Base-by-base conservation (phyloP, 2,888 invertebrate species). In the Polyommatus icarus region DNA sequence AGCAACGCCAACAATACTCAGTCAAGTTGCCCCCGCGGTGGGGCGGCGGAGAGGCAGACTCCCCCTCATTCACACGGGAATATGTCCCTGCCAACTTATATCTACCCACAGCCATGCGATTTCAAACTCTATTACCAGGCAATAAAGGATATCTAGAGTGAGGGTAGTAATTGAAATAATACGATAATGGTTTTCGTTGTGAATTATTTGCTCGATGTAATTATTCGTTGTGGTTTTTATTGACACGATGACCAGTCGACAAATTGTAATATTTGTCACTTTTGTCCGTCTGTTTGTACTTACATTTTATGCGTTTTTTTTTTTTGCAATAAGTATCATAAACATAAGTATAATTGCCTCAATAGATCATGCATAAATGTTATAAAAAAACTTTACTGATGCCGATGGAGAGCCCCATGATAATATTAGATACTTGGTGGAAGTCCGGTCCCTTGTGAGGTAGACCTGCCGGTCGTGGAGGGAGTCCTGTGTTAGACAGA, bases 51-150 rank as follows among this genome's bases (percentile, higher is more conserved):
- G 61, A 12, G 61, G 61, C 67, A 1, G 67, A 76, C 50, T 81
- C 78, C 79, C 81, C 80, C 78, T 78, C 83, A 85, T 87, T 91
- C 91, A 90, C 91, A 91, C 89, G 91, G 90, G 90, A 91, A 91
- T 87, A 67, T 20, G 29, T 67, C 71, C 77, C 71, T 72, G 72
- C 71, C 73, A 79, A 71, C 57, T 54, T 78, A 71, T 8, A 67
- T 40, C 72, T 20, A 71, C 67, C 46, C 46, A 18, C 71, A 24
- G 59, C 32, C 78, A 80, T 57, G 20, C 76, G 3, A 85, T 81
- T 82, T 40, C 83, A 15, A 46, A 80, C 82, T 77, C 75, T 86
- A 81, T 75, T 0, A 0, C 3, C 1, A 18, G 0, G 12, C 7
- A 0, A 20, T 76, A 83, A 83, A 79, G 77, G 71, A n/a, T 20